phyloP scores from a whole-genome alignment of 1,140 invertebrate genomes.

The Cotesia typhae region DNA sequence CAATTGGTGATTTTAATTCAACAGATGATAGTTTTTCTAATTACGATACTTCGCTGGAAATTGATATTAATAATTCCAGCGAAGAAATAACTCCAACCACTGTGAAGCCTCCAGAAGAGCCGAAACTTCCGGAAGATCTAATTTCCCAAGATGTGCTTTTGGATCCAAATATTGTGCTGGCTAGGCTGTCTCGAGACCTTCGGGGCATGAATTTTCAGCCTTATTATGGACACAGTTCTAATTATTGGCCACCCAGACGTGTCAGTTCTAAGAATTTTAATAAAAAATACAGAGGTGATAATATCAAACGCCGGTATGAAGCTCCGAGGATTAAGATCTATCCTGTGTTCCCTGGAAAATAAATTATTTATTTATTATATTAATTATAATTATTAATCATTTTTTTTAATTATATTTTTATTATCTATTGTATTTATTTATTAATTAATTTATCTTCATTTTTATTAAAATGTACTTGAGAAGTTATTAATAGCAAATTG shows the following conservation, averaged over 20 bases:
- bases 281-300: background rate
- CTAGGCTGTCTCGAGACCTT: constrained; percentile 34
- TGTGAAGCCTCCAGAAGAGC: constrained; percentile 20
- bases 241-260: background rate
- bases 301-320: background rate
- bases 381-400: too few relatives aligned
- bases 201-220: background rate
- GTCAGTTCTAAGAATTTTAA: background rate
- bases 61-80: background rate
- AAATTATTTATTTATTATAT: constrained; percentile 3
- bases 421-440: too few relatives aligned
- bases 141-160: constrained; percentile 41
- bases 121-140: constrained; percentile 40
- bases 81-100: constrained; percentile 13
- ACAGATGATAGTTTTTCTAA: background rate
- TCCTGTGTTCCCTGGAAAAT: constrained; percentile 37
- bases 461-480: too few relatives aligned
- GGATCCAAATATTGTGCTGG: constrained; percentile 44
- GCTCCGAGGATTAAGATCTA: constrained; percentile 23
- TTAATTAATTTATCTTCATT: too few relatives aligned
- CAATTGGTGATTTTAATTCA: background rate
- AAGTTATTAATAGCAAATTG: too few relatives aligned
- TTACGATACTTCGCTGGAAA: constrained; percentile 2
- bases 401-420: too few relatives aligned
- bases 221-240: background rate